Conservation (phyloP, 2,888 invertebrate genomes). For the Chymomyza amoena region DNA sequence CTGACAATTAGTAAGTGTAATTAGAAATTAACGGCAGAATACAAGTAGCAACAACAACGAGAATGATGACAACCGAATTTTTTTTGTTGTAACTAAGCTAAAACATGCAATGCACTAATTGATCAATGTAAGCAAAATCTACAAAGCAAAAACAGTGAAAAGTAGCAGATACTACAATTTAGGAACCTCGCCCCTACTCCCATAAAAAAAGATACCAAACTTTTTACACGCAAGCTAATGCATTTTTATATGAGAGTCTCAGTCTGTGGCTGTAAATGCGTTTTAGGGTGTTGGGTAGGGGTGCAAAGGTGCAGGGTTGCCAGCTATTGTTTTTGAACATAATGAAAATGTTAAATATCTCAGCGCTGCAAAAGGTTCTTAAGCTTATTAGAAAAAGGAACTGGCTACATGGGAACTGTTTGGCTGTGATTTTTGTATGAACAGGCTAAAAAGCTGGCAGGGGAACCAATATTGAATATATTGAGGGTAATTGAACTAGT, state of each 20-base stretch:
- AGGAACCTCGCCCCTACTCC: background rate
- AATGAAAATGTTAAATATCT: too few species aligned
- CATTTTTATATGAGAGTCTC: background rate
- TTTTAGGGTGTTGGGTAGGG: background rate
- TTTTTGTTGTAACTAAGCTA: background rate
- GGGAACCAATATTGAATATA: too few species aligned
- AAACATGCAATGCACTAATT: conserved; percentile 6
- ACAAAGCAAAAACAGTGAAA: background rate
- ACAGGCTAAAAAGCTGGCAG: too few species aligned
- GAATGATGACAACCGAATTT: background rate
- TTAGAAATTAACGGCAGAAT: conserved; percentile 58
- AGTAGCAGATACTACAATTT: background rate
- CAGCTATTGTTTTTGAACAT: background rate
- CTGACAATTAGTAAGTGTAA: conserved; percentile 71
- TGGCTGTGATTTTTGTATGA: too few species aligned
- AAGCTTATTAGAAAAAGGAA: too few species aligned
- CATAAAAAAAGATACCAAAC: background rate
- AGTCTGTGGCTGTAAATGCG: background rate
- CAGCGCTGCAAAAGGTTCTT: too few species aligned
- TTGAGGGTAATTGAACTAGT: too few species aligned
- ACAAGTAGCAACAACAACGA: background rate
- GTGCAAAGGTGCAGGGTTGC: background rate
- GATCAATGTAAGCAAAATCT: background rate
- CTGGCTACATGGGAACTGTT: too few species aligned
- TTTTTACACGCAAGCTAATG: background rate